Evolutionary conservation across 2,113 vertebrate species (phyloP).

Genomic region (Dromaius novaehollandiae): DNA sequence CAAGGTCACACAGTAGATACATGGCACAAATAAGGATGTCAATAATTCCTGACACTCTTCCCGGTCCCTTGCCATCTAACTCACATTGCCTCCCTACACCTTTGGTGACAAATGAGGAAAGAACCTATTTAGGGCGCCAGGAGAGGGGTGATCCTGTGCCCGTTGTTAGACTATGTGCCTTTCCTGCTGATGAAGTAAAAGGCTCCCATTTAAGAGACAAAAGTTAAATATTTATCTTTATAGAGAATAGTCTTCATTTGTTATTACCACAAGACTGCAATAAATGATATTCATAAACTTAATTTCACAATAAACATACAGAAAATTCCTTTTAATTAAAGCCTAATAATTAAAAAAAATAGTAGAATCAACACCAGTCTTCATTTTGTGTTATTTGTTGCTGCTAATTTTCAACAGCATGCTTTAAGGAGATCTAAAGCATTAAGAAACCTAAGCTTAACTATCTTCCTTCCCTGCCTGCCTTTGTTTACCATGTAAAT

Average conservation of each 20-base stretch:
- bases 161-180: not conserved
- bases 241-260: not conserved
- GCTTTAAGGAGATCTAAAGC: not conserved
- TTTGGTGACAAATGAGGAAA: constrained; percentile 18
- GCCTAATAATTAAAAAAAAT: not conserved
- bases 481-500: constrained; percentile 66
- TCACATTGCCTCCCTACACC: not conserved
- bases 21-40: constrained; percentile 52
- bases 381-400: not conserved
- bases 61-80: constrained; percentile 22
- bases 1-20: constrained; percentile 52
- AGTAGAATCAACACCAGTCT: not conserved
- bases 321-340: not conserved
- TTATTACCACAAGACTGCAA: not conserved
- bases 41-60: constrained; percentile 42
- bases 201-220: not conserved
- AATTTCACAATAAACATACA: not conserved
- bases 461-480: not conserved
- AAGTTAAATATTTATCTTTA: not conserved
- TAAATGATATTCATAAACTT: not conserved
- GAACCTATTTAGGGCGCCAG: not conserved
- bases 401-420: not conserved
- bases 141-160: not conserved
- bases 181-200: not conserved
- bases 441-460: constrained; percentile 8